A percentile compares a stretch with the other conserved stretches of the same genome.
These are phyloP conservation scores for Leucophenga maculata DNA, from an alignment of 2,888 invertebrate genomes.

Conservation along the genomic window DNA sequence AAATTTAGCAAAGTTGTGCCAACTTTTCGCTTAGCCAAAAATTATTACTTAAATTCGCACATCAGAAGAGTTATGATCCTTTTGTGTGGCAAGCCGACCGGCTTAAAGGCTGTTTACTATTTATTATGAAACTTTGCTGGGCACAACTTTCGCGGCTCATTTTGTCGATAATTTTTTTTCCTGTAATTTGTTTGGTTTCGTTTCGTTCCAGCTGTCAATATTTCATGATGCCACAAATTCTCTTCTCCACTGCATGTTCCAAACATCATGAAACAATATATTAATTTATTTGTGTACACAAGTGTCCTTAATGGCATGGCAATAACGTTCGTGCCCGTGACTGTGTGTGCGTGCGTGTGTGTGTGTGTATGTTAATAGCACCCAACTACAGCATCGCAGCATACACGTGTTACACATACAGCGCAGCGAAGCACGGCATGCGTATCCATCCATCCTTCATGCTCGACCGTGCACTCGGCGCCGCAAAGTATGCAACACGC, in stretches of 20 bases:
- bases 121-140: not conserved
- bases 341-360: not conserved
- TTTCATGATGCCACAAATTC: slow-evolving; percentile 3
- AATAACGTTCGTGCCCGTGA: not conserved
- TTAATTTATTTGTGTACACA: slow-evolving; percentile 55
- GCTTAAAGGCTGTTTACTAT: not conserved
- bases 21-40: slow-evolving; percentile 2
- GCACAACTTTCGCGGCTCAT: not conserved
- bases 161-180: not conserved
- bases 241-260: not conserved
- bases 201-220: slow-evolving; percentile 14
- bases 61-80: not conserved
- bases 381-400: not conserved
- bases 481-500: not conserved
- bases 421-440: not conserved
- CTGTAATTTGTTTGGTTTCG: not conserved
- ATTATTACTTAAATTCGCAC: too few species aligned
- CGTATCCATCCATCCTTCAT: not conserved
- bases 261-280: slow-evolving; percentile 43
- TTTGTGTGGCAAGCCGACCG: too few species aligned
- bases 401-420: not conserved
- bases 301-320: slow-evolving; percentile 49
- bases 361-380: not conserved
- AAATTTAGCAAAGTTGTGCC: not conserved
- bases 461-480: not conserved